Evolutionary conservation across 2,113 vertebrate genomes (phyloP).

Genomic region (Malurus elegans): DNA sequence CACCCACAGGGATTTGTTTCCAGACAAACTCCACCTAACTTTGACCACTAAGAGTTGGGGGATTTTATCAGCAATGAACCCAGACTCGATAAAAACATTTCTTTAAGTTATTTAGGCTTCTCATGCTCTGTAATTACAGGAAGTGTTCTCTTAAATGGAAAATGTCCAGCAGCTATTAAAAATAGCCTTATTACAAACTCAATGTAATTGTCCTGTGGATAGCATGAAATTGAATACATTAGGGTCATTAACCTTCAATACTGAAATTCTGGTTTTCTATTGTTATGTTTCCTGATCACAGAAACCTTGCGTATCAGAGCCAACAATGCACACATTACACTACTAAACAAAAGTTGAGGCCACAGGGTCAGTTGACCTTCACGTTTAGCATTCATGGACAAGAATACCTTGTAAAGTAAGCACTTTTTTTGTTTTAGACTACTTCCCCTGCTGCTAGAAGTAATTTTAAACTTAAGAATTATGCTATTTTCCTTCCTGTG

Average conservation of each 20-base stretch:
- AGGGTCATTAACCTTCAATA: constrained; percentile 30
- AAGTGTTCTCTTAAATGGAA: not conserved
- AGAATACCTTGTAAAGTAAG: not conserved
- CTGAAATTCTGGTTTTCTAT: not conserved
- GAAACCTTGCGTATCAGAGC: not conserved
- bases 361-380: not conserved
- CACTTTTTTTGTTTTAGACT: not conserved
- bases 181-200: not conserved
- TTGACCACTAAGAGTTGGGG: not conserved
- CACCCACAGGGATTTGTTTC: not conserved
- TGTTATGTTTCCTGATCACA: not conserved
- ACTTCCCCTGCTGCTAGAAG: not conserved
- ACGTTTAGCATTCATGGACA: not conserved
- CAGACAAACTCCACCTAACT: not conserved
- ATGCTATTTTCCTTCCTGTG: not conserved
- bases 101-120: not conserved
- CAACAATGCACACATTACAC: not conserved
- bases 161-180: not conserved
- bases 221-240: constrained; percentile 23
- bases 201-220: not conserved
- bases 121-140: not conserved
- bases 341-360: not conserved
- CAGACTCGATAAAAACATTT: not conserved
- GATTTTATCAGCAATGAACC: not conserved
- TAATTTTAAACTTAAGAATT: not conserved